Conservation (phyloP, 53 echinoderm and acorn worm species). For the Echinarachnius parma region DNA sequence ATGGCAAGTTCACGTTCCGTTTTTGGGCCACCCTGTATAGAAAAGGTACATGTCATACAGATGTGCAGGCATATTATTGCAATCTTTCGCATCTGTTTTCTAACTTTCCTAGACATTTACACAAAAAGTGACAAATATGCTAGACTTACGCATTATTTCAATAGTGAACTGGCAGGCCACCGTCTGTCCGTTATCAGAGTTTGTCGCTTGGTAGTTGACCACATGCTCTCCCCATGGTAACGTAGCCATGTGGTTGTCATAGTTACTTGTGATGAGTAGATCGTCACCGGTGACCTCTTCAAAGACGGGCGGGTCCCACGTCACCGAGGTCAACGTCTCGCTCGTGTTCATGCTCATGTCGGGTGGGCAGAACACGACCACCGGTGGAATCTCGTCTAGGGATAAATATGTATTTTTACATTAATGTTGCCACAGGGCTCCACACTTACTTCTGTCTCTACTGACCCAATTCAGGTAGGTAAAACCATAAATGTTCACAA, state of each 20-base stretch:
- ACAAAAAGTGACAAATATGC: too few relatives aligned
- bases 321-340: constrained; percentile 27
- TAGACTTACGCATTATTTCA: constrained; percentile 64
- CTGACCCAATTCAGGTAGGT: too few relatives aligned
- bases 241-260: constrained; percentile 18
- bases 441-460: too few relatives aligned
- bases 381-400: constrained; percentile 72
- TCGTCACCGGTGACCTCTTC: constrained; percentile 63
- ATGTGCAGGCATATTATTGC: too few relatives aligned
- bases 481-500: too few relatives aligned
- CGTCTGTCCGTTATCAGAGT: constrained; percentile 62
- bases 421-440: too few relatives aligned
- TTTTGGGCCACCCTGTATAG: too few relatives aligned
- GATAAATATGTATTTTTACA: too few relatives aligned
- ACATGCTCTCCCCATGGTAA: constrained; percentile 63
- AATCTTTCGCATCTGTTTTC: too few relatives aligned
- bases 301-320: constrained; percentile 62
- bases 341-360: constrained; percentile 31
- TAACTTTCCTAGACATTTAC: too few relatives aligned
- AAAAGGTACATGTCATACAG: too few relatives aligned
- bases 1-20: too few relatives aligned
- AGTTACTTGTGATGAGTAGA: constrained; percentile 55
- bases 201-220: constrained; percentile 60
- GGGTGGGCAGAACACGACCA: constrained; percentile 58
- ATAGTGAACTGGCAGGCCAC: constrained; percentile 66